Base-by-base conservation (phyloP, 2,113 vertebrate genomes). In the Grantiella picta region DNA sequence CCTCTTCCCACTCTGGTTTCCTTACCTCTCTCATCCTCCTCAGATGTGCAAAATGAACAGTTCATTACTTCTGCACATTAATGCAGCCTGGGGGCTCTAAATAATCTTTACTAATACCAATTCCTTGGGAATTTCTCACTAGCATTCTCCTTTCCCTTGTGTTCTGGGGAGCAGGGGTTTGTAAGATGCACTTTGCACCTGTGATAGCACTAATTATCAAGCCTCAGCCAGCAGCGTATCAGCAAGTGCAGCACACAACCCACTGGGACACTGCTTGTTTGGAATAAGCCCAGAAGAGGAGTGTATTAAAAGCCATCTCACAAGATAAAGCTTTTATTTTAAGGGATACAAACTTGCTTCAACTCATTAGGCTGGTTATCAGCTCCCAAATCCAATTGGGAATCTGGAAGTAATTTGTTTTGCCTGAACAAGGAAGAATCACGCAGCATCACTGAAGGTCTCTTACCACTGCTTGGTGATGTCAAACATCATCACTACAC, bases 401-500 rank as follows among this genome's bases (percentile, higher is more conserved):
- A 94, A 44, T 63, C 47, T 77, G 15, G 18, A 88, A 77, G 35
- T 28, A 2, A 54, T 47, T 89, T 71, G 54, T 78, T 87, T 71
- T 13, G 19, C 28, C 20, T 31, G 33, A 63, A 54, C 40, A 47
- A 38, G 4, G 0, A 5, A 66, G 53, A 38, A 29, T 44, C 36
- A 12, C 0, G 2, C 2, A 44, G 38, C 12, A 35, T 28, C 8
- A 21, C 60, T 20, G 10, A 40, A 66, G 47, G 21, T 31, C 21
- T 27, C 98, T 98, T 95, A 99, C 99, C 99, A 99, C 96, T 99
- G 99, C 90, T 99, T 99, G 95, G 99, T 99, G 91, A 99, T 99
- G 97, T 99, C 99, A 75, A 99, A 99, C 99, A 99, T 99, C 99
- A 99, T 99, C 97, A 99, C 99, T 35, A 99, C 98, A 1, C 99